phyloP scores from a whole-genome alignment of 2,113 vertebrate species.

The Mormoops blainvillei region DNA sequence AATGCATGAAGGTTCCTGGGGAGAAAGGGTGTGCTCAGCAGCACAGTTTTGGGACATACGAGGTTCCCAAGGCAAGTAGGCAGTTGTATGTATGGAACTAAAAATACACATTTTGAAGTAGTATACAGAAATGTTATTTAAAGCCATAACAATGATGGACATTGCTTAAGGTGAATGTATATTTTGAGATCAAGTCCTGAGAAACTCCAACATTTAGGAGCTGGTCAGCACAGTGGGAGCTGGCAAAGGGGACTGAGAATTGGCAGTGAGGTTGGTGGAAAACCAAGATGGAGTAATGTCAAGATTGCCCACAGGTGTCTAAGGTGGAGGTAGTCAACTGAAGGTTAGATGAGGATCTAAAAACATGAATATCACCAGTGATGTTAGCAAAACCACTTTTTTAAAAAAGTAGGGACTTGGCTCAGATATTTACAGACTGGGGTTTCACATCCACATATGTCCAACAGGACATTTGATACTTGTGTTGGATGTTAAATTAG shows the following conservation, averaged over 20 bases:
- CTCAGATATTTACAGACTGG: background rate
- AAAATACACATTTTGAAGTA: background rate
- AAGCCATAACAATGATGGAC: background rate
- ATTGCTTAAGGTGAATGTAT: background rate
- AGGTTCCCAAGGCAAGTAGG: background rate
- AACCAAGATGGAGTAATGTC: background rate
- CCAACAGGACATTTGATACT: background rate
- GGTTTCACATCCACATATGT: background rate
- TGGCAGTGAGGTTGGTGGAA: background rate
- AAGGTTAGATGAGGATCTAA: background rate
- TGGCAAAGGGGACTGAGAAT: background rate
- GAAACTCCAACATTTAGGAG: background rate
- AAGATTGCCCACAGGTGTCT: background rate
- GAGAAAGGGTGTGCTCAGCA: background rate
- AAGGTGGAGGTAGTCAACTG: background rate
- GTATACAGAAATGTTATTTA: background rate
- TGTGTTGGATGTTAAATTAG: background rate
- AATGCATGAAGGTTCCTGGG: background rate
- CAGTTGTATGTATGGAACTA: background rate
- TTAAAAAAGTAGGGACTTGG: background rate
- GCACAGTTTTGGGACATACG: background rate
- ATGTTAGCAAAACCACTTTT: background rate
- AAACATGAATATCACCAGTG: background rate
- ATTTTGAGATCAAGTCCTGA: background rate
- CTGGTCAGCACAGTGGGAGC: background rate